Evolutionary conservation across 37 sponge, comb jelly and placozoan genomes (phyloP).

Genomic region (Ephydatia muelleri): DNA sequence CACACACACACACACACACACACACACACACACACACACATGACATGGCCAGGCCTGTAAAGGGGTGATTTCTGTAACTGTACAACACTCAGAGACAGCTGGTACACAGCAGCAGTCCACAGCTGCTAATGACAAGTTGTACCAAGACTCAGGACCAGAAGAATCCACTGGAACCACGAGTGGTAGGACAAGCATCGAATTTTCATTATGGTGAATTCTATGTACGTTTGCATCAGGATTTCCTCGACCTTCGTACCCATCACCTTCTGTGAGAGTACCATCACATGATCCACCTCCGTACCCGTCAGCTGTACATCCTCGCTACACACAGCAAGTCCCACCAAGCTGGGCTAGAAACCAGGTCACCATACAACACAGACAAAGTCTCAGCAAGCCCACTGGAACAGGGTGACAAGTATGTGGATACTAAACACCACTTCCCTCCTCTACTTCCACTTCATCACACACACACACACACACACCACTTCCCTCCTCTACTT

Average conservation of each 20-base stretch:
- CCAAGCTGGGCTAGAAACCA: conserved; percentile 3
- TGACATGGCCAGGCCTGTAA: conserved; percentile 7
- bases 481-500: too few relatives aligned
- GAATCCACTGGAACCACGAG: too few relatives aligned
- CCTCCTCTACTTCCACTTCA: too few relatives aligned
- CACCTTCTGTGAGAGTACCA: background rate
- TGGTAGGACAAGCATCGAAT: background rate
- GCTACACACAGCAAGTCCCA: background rate
- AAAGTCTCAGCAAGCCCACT: background rate
- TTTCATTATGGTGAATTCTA: too few relatives aligned
- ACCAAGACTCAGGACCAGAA: background rate
- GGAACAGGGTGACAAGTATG: background rate
- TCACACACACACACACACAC: too few relatives aligned
- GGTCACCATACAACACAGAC: background rate
- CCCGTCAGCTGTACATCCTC: background rate
- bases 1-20: conserved; percentile 7
- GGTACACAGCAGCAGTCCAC: background rate
- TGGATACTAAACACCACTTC: background rate
- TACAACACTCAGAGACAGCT: conserved; percentile 3
- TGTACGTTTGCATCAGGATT: background rate
- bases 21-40: conserved; percentile 6
- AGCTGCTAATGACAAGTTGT: background rate
- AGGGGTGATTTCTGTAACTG: conserved; percentile 13
- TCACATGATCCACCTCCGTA: conserved; percentile 28
- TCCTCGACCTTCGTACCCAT: background rate